Evolutionary conservation across 2,113 vertebrate species (phyloP).

Genomic region (Atherinomorus stipes): DNA sequence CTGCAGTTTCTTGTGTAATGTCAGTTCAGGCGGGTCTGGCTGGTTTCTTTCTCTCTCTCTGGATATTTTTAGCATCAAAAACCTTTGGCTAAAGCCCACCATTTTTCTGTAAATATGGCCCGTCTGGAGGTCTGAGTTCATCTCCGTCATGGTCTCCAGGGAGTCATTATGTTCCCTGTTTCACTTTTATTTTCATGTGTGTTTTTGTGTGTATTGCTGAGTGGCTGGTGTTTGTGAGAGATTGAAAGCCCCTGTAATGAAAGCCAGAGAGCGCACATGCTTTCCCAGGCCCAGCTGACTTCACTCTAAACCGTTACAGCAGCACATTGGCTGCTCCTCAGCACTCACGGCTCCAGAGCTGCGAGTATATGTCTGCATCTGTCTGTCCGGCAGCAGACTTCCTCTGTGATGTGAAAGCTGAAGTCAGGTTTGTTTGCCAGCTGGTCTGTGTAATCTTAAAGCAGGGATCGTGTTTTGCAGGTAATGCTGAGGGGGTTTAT

Average conservation of each 20-base stretch:
- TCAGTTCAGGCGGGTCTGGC: conserved; percentile 5
- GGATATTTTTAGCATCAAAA: conserved; percentile 70
- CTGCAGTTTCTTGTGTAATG: neutral
- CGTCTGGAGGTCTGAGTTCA: conserved; percentile 53
- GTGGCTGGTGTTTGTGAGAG: conserved; percentile 37
- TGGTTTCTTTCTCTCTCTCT: conserved; percentile 18
- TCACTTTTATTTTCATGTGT: conserved; percentile 35
- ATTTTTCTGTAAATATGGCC: conserved; percentile 46
- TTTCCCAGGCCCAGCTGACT: conserved; percentile 77
- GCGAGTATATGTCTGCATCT: conserved; percentile 7
- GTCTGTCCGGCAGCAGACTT: conserved; percentile 30
- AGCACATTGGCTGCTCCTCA: conserved; percentile 32
- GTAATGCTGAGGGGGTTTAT: neutral
- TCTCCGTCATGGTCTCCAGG: conserved; percentile 29
- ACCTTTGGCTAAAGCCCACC: conserved; percentile 36
- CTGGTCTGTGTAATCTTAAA: neutral
- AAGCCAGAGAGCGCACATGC: conserved; percentile 67
- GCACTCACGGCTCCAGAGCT: conserved; percentile 21
- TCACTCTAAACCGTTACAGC: conserved; percentile 56
- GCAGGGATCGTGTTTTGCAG: neutral
- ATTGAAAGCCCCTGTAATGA: conserved; percentile 68
- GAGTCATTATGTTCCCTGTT: conserved; percentile 47
- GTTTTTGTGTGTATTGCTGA: conserved; percentile 21
- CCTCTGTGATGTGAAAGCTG: conserved; percentile 22
- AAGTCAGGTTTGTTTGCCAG: conserved; percentile 23